phyloP scores from a whole-genome alignment of 2,888 invertebrate genomes.

The Dyspetes luteomarginatus region DNA sequence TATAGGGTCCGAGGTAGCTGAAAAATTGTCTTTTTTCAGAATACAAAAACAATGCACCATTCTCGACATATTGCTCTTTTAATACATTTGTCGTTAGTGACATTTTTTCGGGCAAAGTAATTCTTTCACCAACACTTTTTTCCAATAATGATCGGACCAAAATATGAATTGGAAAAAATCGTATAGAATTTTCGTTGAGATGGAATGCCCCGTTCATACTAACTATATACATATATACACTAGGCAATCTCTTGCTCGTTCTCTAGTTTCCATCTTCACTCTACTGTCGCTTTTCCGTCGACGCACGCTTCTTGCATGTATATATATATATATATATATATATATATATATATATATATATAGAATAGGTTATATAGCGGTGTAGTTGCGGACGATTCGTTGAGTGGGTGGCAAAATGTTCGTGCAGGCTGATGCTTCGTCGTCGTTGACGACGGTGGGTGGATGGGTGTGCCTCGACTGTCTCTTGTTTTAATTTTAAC shows the following conservation, averaged over 20 bases:
- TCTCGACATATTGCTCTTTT: too few relatives aligned
- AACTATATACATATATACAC: too few relatives aligned
- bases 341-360: too few relatives aligned
- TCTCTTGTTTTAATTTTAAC: constrained; percentile 81
- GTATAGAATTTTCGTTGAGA: not conserved
- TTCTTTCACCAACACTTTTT: too few relatives aligned
- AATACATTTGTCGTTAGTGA: too few relatives aligned
- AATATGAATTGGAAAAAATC: not conserved
- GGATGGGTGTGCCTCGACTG: constrained; percentile 72
- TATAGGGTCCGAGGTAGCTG: too few relatives aligned
- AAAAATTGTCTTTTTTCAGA: too few relatives aligned
- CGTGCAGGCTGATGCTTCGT: constrained; percentile 46
- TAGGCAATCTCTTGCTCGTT: constrained; percentile 21
- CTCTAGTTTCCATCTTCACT: constrained; percentile 20
- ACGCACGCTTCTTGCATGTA: constrained; percentile 16
- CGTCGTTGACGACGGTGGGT: constrained; percentile 62
- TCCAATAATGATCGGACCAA: too few relatives aligned
- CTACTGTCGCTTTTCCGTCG: constrained; percentile 19
- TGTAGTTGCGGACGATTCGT: constrained; percentile 52
- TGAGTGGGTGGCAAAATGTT: constrained; percentile 61
- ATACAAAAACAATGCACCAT: too few relatives aligned
- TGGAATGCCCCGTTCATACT: not conserved
- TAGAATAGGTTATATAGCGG: constrained; percentile 29
- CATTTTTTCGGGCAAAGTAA: too few relatives aligned
- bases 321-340: constrained; percentile 22